Conservation (phyloP, 2,113 vertebrate genomes). For the Nipponia nippon region DNA sequence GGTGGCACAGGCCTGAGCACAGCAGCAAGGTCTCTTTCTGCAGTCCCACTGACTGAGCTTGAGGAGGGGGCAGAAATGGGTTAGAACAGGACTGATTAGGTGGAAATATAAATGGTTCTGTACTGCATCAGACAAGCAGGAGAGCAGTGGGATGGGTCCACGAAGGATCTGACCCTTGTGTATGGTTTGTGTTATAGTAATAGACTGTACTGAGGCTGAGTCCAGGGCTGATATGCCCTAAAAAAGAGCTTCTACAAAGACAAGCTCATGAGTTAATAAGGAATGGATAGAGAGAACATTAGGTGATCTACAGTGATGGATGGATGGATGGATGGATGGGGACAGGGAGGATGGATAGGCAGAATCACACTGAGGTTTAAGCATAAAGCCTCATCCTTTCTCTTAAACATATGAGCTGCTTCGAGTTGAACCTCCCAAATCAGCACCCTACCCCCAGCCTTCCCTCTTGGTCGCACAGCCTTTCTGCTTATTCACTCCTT, state of each 20-base stretch:
- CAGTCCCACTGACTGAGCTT: not conserved
- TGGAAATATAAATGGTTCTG: not conserved
- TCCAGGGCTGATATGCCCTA: not conserved
- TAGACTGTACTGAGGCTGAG: not conserved
- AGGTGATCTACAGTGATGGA: not conserved
- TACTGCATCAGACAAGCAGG: not conserved
- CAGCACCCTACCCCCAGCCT: not conserved
- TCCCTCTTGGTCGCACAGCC: not conserved
- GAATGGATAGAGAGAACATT: not conserved
- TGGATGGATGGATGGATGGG: not conserved
- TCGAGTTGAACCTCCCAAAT: rapidly evolving
- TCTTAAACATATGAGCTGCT: not conserved
- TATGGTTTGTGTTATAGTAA: not conserved
- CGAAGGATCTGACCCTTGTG: not conserved
- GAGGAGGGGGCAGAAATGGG: not conserved
- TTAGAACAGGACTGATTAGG: not conserved
- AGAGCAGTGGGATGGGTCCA: not conserved
- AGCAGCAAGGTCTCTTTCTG: not conserved
- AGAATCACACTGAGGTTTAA: not conserved
- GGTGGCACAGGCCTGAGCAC: rapidly evolving
- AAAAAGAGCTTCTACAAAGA: not conserved
- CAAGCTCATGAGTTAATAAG: not conserved
- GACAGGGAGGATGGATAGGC: not conserved
- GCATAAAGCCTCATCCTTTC: not conserved
- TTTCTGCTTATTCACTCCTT: not conserved